Evolutionary conservation across 2,888 invertebrate species (phyloP), one percentile per base, ranked within the genome.

Genomic region (Drosophila monieri): DNA sequence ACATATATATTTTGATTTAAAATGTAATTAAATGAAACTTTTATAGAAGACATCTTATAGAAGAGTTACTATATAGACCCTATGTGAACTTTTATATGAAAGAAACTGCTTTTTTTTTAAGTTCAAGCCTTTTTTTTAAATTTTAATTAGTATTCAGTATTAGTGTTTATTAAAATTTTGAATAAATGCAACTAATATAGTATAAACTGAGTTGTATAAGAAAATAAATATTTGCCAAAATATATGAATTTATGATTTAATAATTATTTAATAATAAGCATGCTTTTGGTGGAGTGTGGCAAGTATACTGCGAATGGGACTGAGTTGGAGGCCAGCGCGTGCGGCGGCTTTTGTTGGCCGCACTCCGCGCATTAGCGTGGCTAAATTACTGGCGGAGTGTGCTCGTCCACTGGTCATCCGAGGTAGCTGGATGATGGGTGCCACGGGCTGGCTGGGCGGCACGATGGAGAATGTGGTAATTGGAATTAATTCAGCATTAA

Each of bases 401-500:
- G 60, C 66, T 70, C 56, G 56, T 74, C 76, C 75, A 74, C 66
- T 54, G 61, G 55, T 55, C 73, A 41, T 43, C 43, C 18, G 43
- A 30, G 60, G 56, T 41, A 23, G 23, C 49, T 37, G 54, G 46
- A 25, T 12, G 46, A 46, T 46, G 59, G 46, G 35, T 61, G 43
- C 32, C 14, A 35, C n/a, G 14, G 35, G 12, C n/a, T 35, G 35
- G 35, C 27, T 27, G 27, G 27, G 27, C 9, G 15, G 47, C 2
- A 14, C 27, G 27, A 27, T 14, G 47, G 30, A 12, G 35, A 39
- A 41, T 55, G 79, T 78, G 80, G 87, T 86, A 85, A 85, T 85
- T 86, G 85, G 85, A 87, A 86, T 85, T 85, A 85, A 85, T 85
- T 86, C 81, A 85, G 86, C 85, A 86, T 85, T 86, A 84, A 80